These are phyloP conservation scores for Gallinago solitaria DNA, from an alignment of 2,797 vertebrate genomes.

Conservation along the genomic window DNA sequence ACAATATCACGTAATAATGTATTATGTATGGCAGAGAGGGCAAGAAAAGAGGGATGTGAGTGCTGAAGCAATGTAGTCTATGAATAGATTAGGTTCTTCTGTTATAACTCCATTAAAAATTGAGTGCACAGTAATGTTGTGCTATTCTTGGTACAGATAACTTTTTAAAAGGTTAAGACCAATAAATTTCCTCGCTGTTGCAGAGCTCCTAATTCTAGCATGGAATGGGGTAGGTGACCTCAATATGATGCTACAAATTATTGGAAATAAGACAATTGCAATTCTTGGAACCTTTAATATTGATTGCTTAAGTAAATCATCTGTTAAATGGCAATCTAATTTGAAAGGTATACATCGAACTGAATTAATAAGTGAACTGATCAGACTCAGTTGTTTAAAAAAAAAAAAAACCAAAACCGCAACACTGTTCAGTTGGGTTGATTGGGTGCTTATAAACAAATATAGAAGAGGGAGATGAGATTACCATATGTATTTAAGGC, in stretches of 20 bases:
- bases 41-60: not conserved
- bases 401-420: too few species aligned
- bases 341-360: slow-evolving; percentile 1
- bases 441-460: not conserved
- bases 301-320: slow-evolving; percentile 56
- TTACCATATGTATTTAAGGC: not conserved
- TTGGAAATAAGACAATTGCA: slow-evolving; percentile 51
- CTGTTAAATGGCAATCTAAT: slow-evolving; percentile 47
- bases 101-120: slow-evolving; percentile 69
- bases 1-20: not conserved
- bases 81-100: slow-evolving; percentile 27
- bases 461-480: not conserved
- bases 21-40: not conserved
- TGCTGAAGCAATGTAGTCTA: not conserved
- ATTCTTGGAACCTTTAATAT: slow-evolving; percentile 61
- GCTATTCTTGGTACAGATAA: slow-evolving; percentile 61
- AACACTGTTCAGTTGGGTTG: not conserved
- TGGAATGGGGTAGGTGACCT: not conserved
- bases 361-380: slow-evolving; percentile 42
- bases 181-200: not conserved
- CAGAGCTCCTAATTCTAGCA: slow-evolving; percentile 26
- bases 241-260: slow-evolving; percentile 16
- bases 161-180: slow-evolving; percentile 58
- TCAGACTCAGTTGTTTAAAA: not conserved
- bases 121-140: slow-evolving; percentile 15